These are phyloP conservation scores for Cyanistes caeruleus DNA, from an alignment of 2,113 vertebrate species.

Conservation along the genomic window DNA sequence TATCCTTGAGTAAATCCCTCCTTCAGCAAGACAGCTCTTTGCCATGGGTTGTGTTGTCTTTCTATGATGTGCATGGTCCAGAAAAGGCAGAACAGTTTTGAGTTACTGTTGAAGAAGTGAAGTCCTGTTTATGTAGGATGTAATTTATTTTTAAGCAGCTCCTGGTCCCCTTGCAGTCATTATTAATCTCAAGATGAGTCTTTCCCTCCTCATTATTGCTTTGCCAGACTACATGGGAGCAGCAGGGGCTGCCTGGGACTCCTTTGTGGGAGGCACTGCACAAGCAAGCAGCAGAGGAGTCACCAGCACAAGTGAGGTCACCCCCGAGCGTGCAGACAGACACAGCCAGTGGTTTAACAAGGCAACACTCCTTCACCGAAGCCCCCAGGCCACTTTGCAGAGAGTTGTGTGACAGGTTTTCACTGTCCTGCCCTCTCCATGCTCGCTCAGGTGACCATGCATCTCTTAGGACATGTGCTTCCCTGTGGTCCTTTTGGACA, in stretches of 20 bases:
- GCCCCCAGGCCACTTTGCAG: not conserved
- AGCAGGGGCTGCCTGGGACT: not conserved
- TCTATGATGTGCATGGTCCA: rapidly evolving
- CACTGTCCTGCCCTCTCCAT: not conserved
- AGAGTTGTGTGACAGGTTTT: not conserved
- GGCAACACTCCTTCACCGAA: not conserved
- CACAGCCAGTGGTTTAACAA: not conserved
- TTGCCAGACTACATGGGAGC: not conserved
- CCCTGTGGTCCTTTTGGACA: not conserved
- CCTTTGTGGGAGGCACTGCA: not conserved
- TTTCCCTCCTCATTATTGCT: not conserved
- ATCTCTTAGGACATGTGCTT: not conserved
- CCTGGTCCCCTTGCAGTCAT: not conserved
- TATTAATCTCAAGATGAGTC: not conserved
- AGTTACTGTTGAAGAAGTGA: not conserved
- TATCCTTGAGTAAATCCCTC: not conserved
- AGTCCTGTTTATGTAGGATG: not conserved
- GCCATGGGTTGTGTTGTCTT: not conserved
- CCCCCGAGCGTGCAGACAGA: not conserved
- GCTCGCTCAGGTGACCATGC: not conserved
- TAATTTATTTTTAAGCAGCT: not conserved
- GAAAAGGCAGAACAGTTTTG: not conserved
- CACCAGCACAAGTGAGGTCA: not conserved
- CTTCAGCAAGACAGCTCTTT: not conserved
- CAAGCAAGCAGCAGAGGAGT: not conserved